Evolutionary conservation across 2,797 vertebrate genomes (phyloP), one percentile per base, ranked within the genome.

Genomic region (Hyperoplus immaculatus): DNA sequence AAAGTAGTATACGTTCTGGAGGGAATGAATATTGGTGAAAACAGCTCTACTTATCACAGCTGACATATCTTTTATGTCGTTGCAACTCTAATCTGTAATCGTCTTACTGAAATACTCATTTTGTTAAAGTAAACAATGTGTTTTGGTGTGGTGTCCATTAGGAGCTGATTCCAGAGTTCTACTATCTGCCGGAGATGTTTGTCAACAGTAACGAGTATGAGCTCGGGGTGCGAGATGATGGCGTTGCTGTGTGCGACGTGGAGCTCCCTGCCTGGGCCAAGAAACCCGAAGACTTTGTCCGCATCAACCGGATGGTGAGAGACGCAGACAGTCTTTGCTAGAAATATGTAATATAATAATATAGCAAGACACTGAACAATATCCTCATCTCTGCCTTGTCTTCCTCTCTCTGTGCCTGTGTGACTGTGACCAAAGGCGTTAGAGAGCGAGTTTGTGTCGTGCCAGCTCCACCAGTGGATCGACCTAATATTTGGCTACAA

Each of bases 401-500:
- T 42, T 21, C 21, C 15, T 63, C 42, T 69, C 42, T 53, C 21
- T 54, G 3, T 47, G 3, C 45, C 46, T 8, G 3, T 13, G 36
- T 29, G 4, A 3, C 46, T 53, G 9, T 13, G 1, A 68, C 18
- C 93, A 99, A 29, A 29, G 98, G 98, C 98, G 1, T 85, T 99
- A 90, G 98, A 99, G 94, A 99, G 98, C 0, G 98, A 99, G 88
- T 99, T 99, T 87, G 98, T 99, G 54, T 99, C 98, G 7, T 95
- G 95, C 54, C 95, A 96, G 89, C 93, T 96, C 18, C 98, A 99
- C 93, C 98, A 99, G 89, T 99, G 98, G 98, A 99, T 99, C 56
- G 98, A 99, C 87, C 96, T 99, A 80, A 97, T 99, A 92, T 99
- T 99, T 84, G 98, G 98, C 88, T 99, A 99, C 93, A 99, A 99